A percentile compares a stretch with the other conserved stretches of the same genome.
These are phyloP conservation scores for Leptinotarsa texana DNA, from an alignment of 1,140 invertebrate genomes.

Conservation along the genomic window DNA sequence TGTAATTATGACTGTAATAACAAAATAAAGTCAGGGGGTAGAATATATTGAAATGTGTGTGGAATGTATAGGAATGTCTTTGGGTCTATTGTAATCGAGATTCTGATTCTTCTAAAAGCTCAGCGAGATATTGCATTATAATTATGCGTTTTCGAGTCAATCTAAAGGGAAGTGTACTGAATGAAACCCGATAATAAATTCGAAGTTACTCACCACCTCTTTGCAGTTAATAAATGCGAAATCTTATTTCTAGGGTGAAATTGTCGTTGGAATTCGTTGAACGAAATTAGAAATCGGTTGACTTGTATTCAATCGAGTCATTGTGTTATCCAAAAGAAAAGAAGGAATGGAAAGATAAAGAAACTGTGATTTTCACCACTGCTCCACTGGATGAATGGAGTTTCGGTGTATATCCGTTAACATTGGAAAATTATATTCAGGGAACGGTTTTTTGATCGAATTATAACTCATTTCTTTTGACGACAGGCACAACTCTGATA, in stretches of 20 bases:
- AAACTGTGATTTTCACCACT: too few relatives aligned
- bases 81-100: slow-evolving; percentile 29
- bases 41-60: slow-evolving; percentile 32
- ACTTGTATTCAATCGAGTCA: background rate
- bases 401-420: too few relatives aligned
- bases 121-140: slow-evolving; percentile 37
- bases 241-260: slow-evolving; percentile 9
- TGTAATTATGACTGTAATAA: slow-evolving; percentile 39
- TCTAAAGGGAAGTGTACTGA: slow-evolving; percentile 21
- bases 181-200: background rate
- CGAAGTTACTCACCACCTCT: background rate
- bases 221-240: slow-evolving; percentile 3
- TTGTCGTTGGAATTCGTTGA: background rate
- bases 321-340: background rate
- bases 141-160: slow-evolving; percentile 37
- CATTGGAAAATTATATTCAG: too few relatives aligned
- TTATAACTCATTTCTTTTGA: too few relatives aligned
- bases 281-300: slow-evolving; percentile 12
- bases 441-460: too few relatives aligned
- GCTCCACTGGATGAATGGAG: too few relatives aligned
- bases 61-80: slow-evolving; percentile 30
- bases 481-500: too few relatives aligned
- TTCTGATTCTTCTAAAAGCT: slow-evolving; percentile 37
- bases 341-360: too few relatives aligned
- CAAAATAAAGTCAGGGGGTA: slow-evolving; percentile 38